These are phyloP conservation scores for Alfaro cultratus DNA, from an alignment of 2,797 vertebrate genomes.

Conservation along the genomic window DNA sequence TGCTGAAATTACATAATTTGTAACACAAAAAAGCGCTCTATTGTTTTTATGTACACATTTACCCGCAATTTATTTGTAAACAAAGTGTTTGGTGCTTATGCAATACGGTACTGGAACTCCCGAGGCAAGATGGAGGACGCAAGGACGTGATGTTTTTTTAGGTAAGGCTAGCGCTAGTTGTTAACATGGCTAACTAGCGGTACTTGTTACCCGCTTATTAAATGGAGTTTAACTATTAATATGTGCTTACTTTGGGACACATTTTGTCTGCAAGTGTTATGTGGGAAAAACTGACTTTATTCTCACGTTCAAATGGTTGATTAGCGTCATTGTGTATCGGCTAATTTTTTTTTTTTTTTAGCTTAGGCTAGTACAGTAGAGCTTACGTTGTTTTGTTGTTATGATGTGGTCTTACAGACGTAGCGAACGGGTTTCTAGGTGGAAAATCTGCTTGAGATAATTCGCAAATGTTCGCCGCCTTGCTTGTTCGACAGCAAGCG, in stretches of 20 bases:
- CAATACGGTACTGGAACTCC: slow-evolving; percentile 83
- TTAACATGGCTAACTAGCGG: slow-evolving; percentile 60
- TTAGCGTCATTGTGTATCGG: slow-evolving; percentile 43
- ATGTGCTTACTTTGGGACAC: not conserved
- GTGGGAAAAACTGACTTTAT: accelerated
- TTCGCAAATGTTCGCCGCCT: accelerated
- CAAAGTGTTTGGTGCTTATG: slow-evolving; percentile 82
- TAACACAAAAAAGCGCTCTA: not conserved
- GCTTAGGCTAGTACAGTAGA: slow-evolving; percentile 68
- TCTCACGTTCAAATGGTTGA: not conserved
- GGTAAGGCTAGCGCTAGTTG: slow-evolving; percentile 66
- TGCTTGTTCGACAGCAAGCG: not conserved
- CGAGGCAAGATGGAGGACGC: slow-evolving; percentile 92
- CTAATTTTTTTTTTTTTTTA: slow-evolving; percentile 46
- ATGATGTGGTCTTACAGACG: slow-evolving; percentile 31
- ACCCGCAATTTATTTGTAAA: slow-evolving; percentile 77
- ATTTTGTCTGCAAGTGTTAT: not conserved
- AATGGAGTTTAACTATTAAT: not conserved
- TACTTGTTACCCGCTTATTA: slow-evolving; percentile 33
- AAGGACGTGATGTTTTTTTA: slow-evolving; percentile 82
- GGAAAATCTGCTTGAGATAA: not conserved
- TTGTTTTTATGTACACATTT: slow-evolving; percentile 26
- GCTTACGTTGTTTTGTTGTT: slow-evolving; percentile 79
- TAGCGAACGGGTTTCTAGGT: slow-evolving; percentile 15
- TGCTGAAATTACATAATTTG: slow-evolving; percentile 30